A percentile compares a stretch with the other conserved stretches of the same genome.
Evolutionary conservation across 2,888 invertebrate species (phyloP).

Genomic region (Dysmachus trigonus): DNA sequence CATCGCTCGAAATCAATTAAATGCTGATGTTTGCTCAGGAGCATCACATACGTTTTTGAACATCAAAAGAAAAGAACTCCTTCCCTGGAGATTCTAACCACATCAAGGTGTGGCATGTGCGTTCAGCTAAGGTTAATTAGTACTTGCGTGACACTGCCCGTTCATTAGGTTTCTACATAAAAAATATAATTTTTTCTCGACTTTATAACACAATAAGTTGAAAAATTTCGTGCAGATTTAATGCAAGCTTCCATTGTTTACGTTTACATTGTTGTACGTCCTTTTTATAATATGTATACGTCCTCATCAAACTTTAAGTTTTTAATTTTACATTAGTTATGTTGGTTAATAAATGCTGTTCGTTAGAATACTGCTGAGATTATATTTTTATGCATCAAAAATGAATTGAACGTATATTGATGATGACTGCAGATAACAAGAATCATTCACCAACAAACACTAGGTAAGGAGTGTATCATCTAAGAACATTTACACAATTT

Average conservation of each 20-base stretch:
- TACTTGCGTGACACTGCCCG: not conserved
- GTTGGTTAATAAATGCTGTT: no score
- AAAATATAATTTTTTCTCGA: not conserved
- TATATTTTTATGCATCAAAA: no score
- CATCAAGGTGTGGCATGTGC: not conserved
- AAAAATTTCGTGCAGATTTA: not conserved
- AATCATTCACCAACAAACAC: no score
- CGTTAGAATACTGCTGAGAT: no score
- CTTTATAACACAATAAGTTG: not conserved
- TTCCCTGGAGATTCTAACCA: not conserved
- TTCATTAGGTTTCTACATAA: not conserved
- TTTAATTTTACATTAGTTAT: no score
- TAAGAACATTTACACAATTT: no score
- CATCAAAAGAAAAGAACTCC: not conserved
- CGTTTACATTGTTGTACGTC: not conserved
- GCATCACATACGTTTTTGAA: not conserved
- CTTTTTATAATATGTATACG: no score
- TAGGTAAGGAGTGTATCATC: no score
- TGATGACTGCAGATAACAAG: no score
- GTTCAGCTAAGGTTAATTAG: not conserved
- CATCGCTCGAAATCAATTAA: not conserved
- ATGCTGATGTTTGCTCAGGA: not conserved
- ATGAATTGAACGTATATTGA: no score
- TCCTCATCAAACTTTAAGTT: no score
- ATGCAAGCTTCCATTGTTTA: not conserved